Conservation (phyloP, 2,888 invertebrate species). For the Spatulosminthurus flaviceps region DNA sequence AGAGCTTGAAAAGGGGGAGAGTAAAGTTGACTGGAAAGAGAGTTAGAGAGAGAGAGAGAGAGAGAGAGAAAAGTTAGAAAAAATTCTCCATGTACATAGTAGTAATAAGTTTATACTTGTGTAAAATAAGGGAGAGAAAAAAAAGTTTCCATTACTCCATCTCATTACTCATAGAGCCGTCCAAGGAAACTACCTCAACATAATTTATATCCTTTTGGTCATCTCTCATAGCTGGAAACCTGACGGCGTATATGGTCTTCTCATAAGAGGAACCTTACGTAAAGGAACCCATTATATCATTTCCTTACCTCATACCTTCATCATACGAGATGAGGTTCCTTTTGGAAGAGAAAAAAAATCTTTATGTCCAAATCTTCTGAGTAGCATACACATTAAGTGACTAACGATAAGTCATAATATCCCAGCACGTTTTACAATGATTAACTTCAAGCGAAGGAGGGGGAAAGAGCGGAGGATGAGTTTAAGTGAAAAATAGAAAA, state of each 20-base stretch:
- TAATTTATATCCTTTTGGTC: slow-evolving; percentile 30
- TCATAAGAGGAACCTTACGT: background rate
- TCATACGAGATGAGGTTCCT: slow-evolving; percentile 21
- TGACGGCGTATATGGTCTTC: slow-evolving; percentile 5
- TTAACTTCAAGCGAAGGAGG: background rate
- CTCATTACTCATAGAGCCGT: slow-evolving; percentile 24
- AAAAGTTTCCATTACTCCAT: slow-evolving; percentile 32
- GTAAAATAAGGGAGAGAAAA: slow-evolving; percentile 18
- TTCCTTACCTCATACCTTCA: slow-evolving; percentile 16
- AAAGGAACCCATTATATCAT: background rate
- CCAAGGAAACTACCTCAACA: background rate
- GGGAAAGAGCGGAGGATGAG: too few species aligned
- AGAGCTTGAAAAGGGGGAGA: background rate
- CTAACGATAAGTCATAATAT: slow-evolving; percentile 18
- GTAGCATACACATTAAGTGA: background rate
- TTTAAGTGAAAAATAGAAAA: too few species aligned
- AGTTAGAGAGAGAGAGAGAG: too few species aligned
- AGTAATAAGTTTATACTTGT: background rate
- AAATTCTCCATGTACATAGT: background rate
- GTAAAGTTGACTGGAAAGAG: background rate
- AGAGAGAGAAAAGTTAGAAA: background rate
- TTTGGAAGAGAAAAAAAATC: background rate
- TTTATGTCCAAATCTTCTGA: background rate
- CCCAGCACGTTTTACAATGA: background rate
- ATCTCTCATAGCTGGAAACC: slow-evolving; percentile 27